Conservation (phyloP, 2,113 vertebrate species). For the Sylvilagus bachmani region DNA sequence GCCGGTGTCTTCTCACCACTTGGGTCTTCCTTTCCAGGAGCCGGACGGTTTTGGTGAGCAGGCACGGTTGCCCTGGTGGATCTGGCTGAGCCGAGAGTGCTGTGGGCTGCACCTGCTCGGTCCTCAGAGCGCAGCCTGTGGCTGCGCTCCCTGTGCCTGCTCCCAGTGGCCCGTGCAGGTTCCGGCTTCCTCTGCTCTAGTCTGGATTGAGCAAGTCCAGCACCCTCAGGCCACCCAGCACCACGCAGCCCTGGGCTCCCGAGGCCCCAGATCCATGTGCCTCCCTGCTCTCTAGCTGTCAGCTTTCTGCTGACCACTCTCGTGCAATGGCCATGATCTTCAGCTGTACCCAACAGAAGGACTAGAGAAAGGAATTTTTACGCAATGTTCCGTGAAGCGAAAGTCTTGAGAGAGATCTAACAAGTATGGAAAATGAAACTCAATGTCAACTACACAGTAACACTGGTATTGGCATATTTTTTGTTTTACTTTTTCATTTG, state of each 20-base stretch:
- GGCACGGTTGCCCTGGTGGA: no score
- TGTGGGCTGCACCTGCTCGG: not conserved
- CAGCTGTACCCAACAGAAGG: not conserved
- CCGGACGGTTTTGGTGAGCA: no score
- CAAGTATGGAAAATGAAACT: not conserved
- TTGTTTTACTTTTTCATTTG: not conserved
- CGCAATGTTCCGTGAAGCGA: not conserved
- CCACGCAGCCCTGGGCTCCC: not conserved
- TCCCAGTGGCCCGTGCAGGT: not conserved
- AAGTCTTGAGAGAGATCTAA: not conserved
- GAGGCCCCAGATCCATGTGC: fast-evolving
- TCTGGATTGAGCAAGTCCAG: not conserved
- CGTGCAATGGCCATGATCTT: not conserved
- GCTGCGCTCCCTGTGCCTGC: fast-evolving
- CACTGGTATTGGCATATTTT: not conserved
- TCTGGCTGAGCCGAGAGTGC: not conserved
- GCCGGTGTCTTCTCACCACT: no score
- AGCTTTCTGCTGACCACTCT: not conserved
- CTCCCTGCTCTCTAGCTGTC: not conserved
- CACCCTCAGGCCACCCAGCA: not conserved
- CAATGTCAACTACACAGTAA: not conserved
- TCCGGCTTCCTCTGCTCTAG: not conserved
- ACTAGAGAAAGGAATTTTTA: not conserved
- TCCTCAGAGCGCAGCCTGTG: not conserved
- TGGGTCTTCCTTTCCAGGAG: not conserved